Percentiles rank a stretch among this genome's conserved stretches.
These are phyloP conservation scores for Dasyornis broadbenti DNA, from an alignment of 2,113 vertebrate genomes.

Conservation along the genomic window DNA sequence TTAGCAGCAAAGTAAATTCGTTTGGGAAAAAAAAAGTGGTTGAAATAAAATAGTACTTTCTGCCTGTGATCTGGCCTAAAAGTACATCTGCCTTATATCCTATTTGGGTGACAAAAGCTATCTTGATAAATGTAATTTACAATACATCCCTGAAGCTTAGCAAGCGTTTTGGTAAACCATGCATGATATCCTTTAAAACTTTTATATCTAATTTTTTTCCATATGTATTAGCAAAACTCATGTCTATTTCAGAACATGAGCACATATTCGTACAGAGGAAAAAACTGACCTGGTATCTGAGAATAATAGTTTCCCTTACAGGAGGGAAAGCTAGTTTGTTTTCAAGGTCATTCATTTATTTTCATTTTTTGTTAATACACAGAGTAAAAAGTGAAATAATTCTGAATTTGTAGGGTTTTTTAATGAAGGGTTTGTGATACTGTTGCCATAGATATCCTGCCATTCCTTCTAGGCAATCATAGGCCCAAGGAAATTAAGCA, in stretches of 20 bases:
- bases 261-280: background rate
- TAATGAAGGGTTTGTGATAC: background rate
- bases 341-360: conserved; percentile 72
- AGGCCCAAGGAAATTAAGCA: conserved; percentile 55
- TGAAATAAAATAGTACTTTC: conserved; percentile 49
- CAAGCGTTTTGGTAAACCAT: conserved; percentile 7
- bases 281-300: background rate
- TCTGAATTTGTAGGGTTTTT: background rate
- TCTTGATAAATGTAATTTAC: conserved; percentile 23
- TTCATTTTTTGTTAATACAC: background rate
- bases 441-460: background rate
- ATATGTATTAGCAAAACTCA: background rate
- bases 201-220: background rate
- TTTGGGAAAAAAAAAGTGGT: conserved; percentile 4
- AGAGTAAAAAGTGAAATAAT: background rate
- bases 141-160: background rate
- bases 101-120: conserved; percentile 40
- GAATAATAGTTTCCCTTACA: background rate
- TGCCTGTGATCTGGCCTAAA: conserved; percentile 62
- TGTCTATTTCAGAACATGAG: background rate
- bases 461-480: conserved; percentile 25
- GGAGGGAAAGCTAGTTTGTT: conserved; percentile 38
- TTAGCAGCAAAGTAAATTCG: conserved; percentile 12
- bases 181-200: conserved; percentile 44
- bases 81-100: conserved; percentile 24